Evolutionary conservation across 2,888 invertebrate genomes (phyloP).

Genomic region (Pecten maximus): DNA sequence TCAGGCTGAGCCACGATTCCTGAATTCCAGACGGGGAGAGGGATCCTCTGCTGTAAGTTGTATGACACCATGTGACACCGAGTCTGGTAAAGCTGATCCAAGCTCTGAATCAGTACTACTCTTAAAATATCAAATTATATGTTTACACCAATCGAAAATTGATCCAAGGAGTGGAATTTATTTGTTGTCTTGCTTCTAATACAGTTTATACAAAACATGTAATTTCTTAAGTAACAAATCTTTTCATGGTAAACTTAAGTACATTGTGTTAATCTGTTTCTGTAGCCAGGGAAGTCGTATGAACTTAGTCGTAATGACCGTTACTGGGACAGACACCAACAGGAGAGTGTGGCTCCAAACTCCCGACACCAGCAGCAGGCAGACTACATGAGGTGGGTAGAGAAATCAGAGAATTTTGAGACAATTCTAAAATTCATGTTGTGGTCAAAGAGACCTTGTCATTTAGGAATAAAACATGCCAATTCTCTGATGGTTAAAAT

Average conservation of each 20-base stretch:
- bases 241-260: background rate
- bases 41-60: slow-evolving; percentile 11
- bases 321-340: slow-evolving; percentile 17
- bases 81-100: background rate
- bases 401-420: background rate
- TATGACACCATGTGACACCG: background rate
- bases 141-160: too few species aligned
- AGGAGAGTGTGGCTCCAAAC: background rate
- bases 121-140: too few species aligned
- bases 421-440: too few species aligned
- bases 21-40: slow-evolving; percentile 62
- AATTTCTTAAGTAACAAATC: background rate
- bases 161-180: too few species aligned
- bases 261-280: background rate
- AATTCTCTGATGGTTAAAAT: background rate
- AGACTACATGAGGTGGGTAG: slow-evolving; percentile 31
- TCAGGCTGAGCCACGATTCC: slow-evolving; percentile 68
- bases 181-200: too few species aligned
- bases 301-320: slow-evolving; percentile 9
- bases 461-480: background rate
- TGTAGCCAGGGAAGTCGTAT: background rate
- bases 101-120: background rate
- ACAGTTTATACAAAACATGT: background rate
- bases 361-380: background rate
- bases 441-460: too few species aligned